phyloP scores from a whole-genome alignment of 2,888 invertebrate species.

The Tolmerus cingulatus region DNA sequence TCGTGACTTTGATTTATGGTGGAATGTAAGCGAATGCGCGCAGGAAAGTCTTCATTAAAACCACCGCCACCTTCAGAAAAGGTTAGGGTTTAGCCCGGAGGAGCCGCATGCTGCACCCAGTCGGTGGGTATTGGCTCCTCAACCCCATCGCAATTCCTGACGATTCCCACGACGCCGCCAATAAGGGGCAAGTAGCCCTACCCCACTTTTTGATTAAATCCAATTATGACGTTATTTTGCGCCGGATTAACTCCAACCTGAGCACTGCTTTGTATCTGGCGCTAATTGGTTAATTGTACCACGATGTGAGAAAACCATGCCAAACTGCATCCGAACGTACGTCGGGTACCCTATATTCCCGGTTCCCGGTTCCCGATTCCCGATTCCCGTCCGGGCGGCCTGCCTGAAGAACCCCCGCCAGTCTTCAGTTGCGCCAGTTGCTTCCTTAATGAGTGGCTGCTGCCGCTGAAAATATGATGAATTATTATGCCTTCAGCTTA shows the following conservation, averaged over 20 bases:
- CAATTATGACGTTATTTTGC: conserved; percentile 28
- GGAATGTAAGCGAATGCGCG: conserved; percentile 7
- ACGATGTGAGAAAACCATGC: background rate
- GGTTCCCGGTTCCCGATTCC: background rate
- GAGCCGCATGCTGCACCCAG: background rate
- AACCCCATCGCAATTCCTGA: background rate
- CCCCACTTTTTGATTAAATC: conserved; percentile 1
- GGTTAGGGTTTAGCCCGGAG: background rate
- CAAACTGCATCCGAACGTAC: background rate
- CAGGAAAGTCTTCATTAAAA: conserved; percentile 25
- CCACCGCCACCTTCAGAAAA: background rate
- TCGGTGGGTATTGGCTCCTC: background rate
- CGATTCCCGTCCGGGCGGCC: no score
- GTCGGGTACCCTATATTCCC: background rate
- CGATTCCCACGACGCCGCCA: background rate
- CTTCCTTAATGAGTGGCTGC: conserved; percentile 18
- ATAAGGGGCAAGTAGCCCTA: background rate
- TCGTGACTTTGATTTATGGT: conserved; percentile 30
- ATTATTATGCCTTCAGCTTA: conserved; percentile 23
- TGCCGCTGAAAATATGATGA: background rate
- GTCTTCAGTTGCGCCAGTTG: background rate
- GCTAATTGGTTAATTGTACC: conserved; percentile 20
- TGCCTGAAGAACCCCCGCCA: background rate
- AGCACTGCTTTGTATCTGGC: conserved; percentile 6
- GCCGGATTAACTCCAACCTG: conserved; percentile 18